These are phyloP conservation scores for Onychomys leucogaster DNA, from an alignment of 2,797 vertebrate genomes.

Conservation along the genomic window DNA sequence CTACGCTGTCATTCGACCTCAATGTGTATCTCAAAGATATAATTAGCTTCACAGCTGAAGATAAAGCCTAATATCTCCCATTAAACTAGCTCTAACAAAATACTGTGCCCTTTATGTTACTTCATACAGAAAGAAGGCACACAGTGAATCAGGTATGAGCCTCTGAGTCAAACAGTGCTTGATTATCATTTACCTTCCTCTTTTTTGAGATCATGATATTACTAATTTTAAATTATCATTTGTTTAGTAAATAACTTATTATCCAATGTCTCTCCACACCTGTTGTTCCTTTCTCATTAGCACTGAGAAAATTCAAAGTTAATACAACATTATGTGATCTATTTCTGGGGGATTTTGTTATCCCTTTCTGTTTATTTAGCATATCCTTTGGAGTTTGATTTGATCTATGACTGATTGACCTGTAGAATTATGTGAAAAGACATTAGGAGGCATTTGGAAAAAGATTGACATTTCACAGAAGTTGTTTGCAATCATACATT, in stretches of 20 bases:
- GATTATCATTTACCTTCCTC: background rate
- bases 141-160: background rate
- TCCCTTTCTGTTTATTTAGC: no score
- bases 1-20: background rate
- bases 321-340: no score
- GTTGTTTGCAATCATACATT: background rate
- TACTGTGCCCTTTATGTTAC: background rate
- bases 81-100: background rate
- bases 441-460: background rate
- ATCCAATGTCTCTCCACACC: no score
- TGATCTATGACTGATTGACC: no score
- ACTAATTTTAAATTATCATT: background rate
- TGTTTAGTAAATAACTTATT: background rate
- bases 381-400: no score
- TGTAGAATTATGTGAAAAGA: background rate
- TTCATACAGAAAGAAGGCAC: background rate
- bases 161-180: background rate
- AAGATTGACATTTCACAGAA: background rate
- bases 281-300: no score
- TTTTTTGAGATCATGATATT: background rate
- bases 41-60: background rate
- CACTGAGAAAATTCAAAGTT: no score
- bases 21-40: background rate
- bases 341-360: no score
- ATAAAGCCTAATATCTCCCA: background rate